A percentile compares a stretch with the other conserved stretches of the same genome.
phyloP scores from a whole-genome alignment of 2,888 invertebrate genomes.

The Ethmia dodecea region DNA sequence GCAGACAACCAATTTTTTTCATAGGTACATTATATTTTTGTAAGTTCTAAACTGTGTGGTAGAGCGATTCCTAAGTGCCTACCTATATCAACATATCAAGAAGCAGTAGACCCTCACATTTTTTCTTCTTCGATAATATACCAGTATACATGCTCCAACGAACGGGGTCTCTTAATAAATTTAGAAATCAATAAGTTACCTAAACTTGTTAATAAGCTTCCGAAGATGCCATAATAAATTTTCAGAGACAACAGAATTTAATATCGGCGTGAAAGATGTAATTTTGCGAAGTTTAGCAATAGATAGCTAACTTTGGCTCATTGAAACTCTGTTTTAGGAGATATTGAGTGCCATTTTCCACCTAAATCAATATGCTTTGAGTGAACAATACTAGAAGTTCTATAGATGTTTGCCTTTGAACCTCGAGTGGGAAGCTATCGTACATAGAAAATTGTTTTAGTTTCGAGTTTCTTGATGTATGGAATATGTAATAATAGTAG shows the following conservation, averaged over 20 bases:
- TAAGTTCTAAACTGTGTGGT: too few species aligned
- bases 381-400: slow-evolving; percentile 34
- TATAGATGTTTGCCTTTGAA: neutral
- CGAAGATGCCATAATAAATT: slow-evolving; percentile 52
- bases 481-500: too few species aligned
- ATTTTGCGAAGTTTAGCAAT: slow-evolving; percentile 69
- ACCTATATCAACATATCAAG: too few species aligned
- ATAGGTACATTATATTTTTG: too few species aligned
- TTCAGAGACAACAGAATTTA: slow-evolving; percentile 66
- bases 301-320: slow-evolving; percentile 57
- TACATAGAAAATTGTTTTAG: neutral
- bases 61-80: too few species aligned
- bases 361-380: slow-evolving; percentile 55
- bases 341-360: slow-evolving; percentile 52
- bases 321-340: slow-evolving; percentile 44
- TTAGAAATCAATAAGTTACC: slow-evolving; percentile 36
- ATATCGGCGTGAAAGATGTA: slow-evolving; percentile 63
- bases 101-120: too few species aligned
- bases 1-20: too few species aligned
- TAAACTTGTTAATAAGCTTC: slow-evolving; percentile 45
- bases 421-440: neutral
- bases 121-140: too few species aligned
- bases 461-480: too few species aligned
- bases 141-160: too few species aligned
- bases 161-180: too few species aligned